These are phyloP conservation scores for Acronicta aceris DNA, from an alignment of 2,888 invertebrate genomes.

Conservation along the genomic window DNA sequence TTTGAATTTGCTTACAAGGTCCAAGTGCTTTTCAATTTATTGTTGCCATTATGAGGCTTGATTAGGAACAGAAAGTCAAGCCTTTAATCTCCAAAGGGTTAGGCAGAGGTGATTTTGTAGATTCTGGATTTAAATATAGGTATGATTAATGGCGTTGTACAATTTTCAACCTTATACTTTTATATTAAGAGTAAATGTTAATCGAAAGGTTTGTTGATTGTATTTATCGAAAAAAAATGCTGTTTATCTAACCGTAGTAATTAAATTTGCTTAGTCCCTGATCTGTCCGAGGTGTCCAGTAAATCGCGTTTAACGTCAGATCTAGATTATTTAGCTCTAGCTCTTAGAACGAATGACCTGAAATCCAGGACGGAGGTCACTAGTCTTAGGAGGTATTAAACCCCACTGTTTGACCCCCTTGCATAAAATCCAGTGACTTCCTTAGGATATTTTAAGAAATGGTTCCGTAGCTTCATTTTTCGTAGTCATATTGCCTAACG, in stretches of 20 bases:
- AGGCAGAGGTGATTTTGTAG: no score
- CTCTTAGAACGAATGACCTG: conserved; percentile 43
- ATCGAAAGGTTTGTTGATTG: background rate
- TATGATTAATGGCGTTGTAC: no score
- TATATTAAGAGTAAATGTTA: background rate
- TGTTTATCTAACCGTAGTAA: conserved; percentile 13
- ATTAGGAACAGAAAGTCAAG: no score
- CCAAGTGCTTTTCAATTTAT: background rate
- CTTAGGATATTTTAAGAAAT: conserved; percentile 9
- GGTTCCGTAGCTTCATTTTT: conserved; percentile 28
- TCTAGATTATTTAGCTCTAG: conserved; percentile 37
- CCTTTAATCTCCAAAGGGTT: no score
- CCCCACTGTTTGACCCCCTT: conserved; percentile 29
- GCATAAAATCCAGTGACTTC: conserved; percentile 26
- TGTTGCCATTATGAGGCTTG: background rate
- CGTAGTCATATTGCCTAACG: no score
- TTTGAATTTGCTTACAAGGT: conserved; percentile 16
- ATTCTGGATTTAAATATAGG: no score
- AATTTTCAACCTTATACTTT: no score
- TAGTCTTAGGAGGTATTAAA: conserved; percentile 55
- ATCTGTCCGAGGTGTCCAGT: conserved; percentile 10
- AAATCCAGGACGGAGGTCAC: conserved; percentile 34
- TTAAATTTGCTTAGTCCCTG: conserved; percentile 27
- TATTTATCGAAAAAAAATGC: background rate
- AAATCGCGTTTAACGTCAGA: conserved; percentile 23